These are phyloP conservation scores for Microctenopoma stevenorrisi DNA, from an alignment of 2,797 vertebrate genomes.

Conservation along the genomic window DNA sequence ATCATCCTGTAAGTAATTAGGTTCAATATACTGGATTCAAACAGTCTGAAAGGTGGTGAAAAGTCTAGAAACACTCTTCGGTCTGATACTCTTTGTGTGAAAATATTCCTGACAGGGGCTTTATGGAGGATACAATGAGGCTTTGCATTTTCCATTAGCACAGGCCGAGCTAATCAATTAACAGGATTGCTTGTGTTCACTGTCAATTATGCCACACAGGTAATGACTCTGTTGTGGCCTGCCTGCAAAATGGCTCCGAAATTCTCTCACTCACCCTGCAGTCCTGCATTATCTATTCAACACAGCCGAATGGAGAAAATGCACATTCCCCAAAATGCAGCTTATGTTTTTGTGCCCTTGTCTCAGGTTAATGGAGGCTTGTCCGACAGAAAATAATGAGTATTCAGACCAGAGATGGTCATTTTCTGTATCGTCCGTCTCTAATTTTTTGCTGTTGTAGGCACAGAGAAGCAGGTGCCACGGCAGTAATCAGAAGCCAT, in stretches of 20 bases:
- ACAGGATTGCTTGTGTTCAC: constrained; percentile 66
- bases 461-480: constrained; percentile 26
- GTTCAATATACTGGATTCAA: constrained; percentile 25
- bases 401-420: constrained; percentile 49
- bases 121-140: constrained; percentile 54
- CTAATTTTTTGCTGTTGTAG: constrained; percentile 24
- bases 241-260: constrained; percentile 51
- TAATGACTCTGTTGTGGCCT: constrained; percentile 66
- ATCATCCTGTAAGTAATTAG: constrained; percentile 35
- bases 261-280: constrained; percentile 46
- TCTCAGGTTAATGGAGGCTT: constrained; percentile 49
- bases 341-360: constrained; percentile 27
- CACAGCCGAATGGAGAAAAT: constrained; percentile 41
- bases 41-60: constrained; percentile 10
- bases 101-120: constrained; percentile 48
- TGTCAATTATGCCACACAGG: constrained; percentile 72
- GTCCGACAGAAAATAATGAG: constrained; percentile 49
- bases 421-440: constrained; percentile 26
- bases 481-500: constrained; percentile 53
- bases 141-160: constrained; percentile 71
- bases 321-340: constrained; percentile 21
- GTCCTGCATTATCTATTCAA: constrained; percentile 44
- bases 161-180: constrained; percentile 72
- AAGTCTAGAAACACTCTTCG: constrained; percentile 40
- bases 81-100: constrained; percentile 29